Evolutionary conservation across 2,888 invertebrate species (phyloP), one percentile per base, ranked within the genome.

Genomic region (Teleiodes luculella): DNA sequence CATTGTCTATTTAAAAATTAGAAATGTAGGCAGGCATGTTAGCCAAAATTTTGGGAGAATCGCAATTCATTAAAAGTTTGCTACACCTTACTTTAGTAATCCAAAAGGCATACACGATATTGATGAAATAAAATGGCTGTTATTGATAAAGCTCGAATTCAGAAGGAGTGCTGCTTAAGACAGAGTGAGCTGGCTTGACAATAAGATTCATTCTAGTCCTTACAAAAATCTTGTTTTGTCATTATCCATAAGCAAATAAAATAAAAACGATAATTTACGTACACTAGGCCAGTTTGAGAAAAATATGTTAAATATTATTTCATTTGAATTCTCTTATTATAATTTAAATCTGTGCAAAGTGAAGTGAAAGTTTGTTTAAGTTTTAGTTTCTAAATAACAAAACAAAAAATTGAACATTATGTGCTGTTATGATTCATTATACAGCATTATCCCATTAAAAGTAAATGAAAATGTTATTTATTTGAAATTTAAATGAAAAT

Each of bases 191-290:
- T 57, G 67, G 72, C 63, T 71, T 78, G 87, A 88, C 88, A 88
- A 88, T 88, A 88, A 86, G 75, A 80, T 75, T 68, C 69, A 79
- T 76, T 87, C 87, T 88, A 88, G 87, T 88, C 87, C 81, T 68
- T 73, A 70, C 73, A 74, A 68, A 72, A 77, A 76, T 76, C 73
- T 78, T 78, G 77, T 78, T 86, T 83, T 80, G 78, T 78, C 74
- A 63, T 58, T 61, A 52, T 36, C 35, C 43, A 33, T 55, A 51
- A 46, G 46, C 18, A 24, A 3, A 47, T 10, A 30, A 46, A 51
- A 39, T 46, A 47, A 47, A 33, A 16, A 13, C 52, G 31, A 37
- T 56, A 41, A 45, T 30, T n/a, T 43, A 45, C 28, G 24, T 45
- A 28, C 20, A 39, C 36, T 24, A 24, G 54, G 54, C 52, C 57